These are phyloP conservation scores for Proales similis DNA, from an alignment of 1,140 invertebrate genomes.

Conservation along the genomic window DNA sequence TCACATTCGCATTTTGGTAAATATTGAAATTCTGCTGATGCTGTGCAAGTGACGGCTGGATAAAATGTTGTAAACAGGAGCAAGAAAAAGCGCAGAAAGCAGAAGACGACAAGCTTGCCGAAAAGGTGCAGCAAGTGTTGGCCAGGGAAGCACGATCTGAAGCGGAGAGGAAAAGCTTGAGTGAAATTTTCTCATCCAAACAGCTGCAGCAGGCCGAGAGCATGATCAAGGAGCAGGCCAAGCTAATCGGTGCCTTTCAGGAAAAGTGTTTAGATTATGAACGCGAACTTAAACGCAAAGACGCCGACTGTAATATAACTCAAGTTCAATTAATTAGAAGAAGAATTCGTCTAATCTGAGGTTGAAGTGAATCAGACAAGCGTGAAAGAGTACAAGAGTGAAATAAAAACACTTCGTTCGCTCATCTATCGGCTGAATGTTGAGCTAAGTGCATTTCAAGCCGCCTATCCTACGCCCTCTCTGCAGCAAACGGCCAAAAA, in stretches of 20 bases:
- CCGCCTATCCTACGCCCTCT: not conserved
- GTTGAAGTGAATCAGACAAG: constrained; percentile 4
- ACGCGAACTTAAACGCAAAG: constrained; percentile 7
- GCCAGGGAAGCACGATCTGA: constrained; percentile 17
- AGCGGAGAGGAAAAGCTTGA: constrained; percentile 9
- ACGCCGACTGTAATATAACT: not conserved
- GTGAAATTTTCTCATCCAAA: constrained; percentile 12
- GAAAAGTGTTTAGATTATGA: constrained; percentile 1
- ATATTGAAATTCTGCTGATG: too few species aligned
- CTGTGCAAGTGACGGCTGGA: too few species aligned
- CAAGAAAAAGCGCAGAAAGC: too few species aligned
- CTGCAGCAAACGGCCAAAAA: not conserved
- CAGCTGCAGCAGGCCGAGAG: constrained; percentile 9
- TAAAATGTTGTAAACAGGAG: too few species aligned
- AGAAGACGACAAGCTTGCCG: too few species aligned
- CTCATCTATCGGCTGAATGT: constrained; percentile 23
- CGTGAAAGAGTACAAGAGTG: not conserved
- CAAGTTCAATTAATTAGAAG: constrained; percentile 7
- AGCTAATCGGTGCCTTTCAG: constrained; percentile 14
- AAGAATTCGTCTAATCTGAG: not conserved
- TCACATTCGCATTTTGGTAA: too few species aligned
- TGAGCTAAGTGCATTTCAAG: constrained; percentile 24
- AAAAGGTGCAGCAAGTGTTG: too few species aligned
- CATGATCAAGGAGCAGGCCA: constrained; percentile 14
- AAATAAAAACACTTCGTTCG: not conserved